Evolutionary conservation across 1,140 invertebrate species (phyloP).

Genomic region (Calephelis virginiensis): DNA sequence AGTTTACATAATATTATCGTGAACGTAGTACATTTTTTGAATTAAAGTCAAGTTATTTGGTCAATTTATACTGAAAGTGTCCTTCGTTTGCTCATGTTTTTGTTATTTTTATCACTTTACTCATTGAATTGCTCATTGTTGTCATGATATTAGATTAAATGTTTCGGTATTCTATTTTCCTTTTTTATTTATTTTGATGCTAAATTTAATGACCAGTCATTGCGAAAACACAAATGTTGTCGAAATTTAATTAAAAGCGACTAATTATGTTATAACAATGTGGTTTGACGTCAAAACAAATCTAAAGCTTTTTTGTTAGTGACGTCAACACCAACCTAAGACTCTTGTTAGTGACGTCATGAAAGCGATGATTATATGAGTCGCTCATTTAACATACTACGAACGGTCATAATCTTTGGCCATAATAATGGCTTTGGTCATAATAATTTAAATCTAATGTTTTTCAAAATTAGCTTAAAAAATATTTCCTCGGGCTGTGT

Average conservation of each 20-base stretch:
- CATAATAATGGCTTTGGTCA: no score
- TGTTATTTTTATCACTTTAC: slow-evolving; percentile 57
- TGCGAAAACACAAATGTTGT: not conserved
- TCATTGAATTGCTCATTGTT: slow-evolving; percentile 74
- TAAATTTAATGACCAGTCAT: not conserved
- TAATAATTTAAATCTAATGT: no score
- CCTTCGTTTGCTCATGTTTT: slow-evolving; percentile 64
- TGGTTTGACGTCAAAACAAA: no score
- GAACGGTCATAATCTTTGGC: not conserved
- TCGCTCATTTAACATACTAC: no score
- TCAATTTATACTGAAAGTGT: slow-evolving; percentile 62
- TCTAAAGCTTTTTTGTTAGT: no score
- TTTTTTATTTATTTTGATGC: slow-evolving; percentile 48
- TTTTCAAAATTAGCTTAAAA: slow-evolving; percentile 5
- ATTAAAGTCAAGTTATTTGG: slow-evolving; percentile 51
- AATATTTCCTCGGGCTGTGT: slow-evolving; percentile 23
- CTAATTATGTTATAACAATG: no score
- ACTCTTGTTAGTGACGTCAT: no score
- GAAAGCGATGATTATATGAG: no score
- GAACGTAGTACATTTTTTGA: not conserved
- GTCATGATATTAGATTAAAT: slow-evolving; percentile 72
- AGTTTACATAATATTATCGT: not conserved
- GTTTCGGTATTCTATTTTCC: slow-evolving; percentile 57
- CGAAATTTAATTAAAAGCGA: not conserved
- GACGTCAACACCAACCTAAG: no score